Evolutionary conservation across 2,113 vertebrate species (phyloP), one percentile per base, ranked within the genome.

Genomic region (Canis aureus): DNA sequence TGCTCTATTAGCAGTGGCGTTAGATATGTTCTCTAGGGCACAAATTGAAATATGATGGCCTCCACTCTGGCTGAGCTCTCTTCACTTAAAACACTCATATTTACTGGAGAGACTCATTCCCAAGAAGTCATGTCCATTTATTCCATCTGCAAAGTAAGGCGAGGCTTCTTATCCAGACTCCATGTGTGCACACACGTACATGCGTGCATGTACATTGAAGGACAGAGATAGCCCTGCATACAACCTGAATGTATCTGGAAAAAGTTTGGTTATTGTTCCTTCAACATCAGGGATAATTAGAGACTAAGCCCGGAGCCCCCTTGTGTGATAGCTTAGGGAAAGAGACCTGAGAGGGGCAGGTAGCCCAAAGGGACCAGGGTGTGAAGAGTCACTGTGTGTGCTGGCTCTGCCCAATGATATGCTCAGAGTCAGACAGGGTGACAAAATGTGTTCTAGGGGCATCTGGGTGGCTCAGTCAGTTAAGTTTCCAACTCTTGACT

Each of bases 171-270:
- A 35, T 6, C 51, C 51, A 22, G 43, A 4, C 9, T 25, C 35
- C 11, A 10, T 6, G 11, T 13, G 35, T 7, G 11, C 0, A 1
- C 25, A 32, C 7, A 3, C 11, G 11, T 29, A 23, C 19, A 11
- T 53, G 5, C 10, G 32, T 57, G 51, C 20, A 22, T 8, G 0
- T 0, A 22, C 2, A 1, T 1, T 35, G 38, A 55, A 35, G 27
- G 53, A 23, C 71, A 17, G 29, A 49, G 9, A 23, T 10, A 71
- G 62, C 57, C 84, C 20, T 49, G 59, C 76, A 3, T 4, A 49
- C 27, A 66, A 7, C 22, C 71, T 38, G 15, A 35, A 51, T 93
- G 57, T 64, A 80, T 32, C 55, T 64, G 23, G 9, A 80, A 74
- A 11, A 38, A 8, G 17, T 29, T 84, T 57, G 49, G 12, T 19